Evolutionary conservation across 2,888 invertebrate genomes (phyloP).

Genomic region (Altica lythri): DNA sequence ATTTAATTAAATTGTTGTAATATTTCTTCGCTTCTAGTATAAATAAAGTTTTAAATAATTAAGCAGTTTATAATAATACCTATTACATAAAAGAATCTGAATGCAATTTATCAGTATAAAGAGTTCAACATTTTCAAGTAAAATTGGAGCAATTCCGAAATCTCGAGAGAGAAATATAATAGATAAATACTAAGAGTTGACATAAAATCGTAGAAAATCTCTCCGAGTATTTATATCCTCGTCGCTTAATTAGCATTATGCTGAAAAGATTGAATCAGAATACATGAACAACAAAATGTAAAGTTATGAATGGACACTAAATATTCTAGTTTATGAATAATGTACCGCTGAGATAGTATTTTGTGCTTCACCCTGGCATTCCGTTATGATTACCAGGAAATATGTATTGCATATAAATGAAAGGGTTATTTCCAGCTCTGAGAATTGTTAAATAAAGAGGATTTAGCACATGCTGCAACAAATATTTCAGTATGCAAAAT

Average conservation of each 20-base stretch:
- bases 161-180: too few relatives aligned
- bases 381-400: conserved; percentile 27
- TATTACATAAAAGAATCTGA: too few relatives aligned
- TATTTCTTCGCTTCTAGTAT: too few relatives aligned
- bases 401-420: conserved; percentile 28
- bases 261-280: conserved; percentile 19
- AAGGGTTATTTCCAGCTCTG: conserved; percentile 23
- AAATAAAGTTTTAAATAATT: too few relatives aligned
- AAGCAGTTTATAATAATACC: too few relatives aligned
- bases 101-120: too few relatives aligned
- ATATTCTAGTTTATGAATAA: conserved; percentile 19
- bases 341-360: conserved; percentile 20
- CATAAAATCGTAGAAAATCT: not conserved
- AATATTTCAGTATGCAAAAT: conserved; percentile 36
- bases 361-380: conserved; percentile 10
- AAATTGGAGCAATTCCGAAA: too few relatives aligned
- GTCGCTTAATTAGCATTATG: conserved; percentile 16
- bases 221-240: not conserved
- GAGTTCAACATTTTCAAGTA: too few relatives aligned
- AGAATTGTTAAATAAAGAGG: conserved; percentile 30
- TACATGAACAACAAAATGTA: conserved; percentile 11
- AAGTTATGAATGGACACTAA: conserved; percentile 18
- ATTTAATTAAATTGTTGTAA: too few relatives aligned
- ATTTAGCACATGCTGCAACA: conserved; percentile 32
- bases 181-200: not conserved